These are phyloP conservation scores for Seira sanloemensis DNA, from an alignment of 2,888 invertebrate genomes.

Conservation along the genomic window DNA sequence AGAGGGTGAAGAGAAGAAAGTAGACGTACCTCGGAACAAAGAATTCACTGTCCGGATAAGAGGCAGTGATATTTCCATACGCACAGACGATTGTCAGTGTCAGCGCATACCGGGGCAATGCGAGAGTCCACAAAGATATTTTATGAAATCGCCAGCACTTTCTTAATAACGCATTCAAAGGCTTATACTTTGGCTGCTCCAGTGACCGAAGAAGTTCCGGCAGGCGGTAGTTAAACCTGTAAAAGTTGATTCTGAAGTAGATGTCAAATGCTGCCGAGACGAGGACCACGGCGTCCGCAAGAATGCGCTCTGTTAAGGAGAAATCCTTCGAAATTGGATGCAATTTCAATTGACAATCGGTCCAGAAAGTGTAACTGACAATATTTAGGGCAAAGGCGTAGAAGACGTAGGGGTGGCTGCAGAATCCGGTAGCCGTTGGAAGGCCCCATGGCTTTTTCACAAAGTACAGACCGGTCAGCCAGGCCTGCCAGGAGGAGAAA, in stretches of 20 bases:
- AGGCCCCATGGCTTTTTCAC: conserved; percentile 59
- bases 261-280: conserved; percentile 41
- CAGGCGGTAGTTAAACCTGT: conserved; percentile 28
- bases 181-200: conserved; percentile 44
- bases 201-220: conserved; percentile 30
- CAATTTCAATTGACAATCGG: conserved; percentile 49
- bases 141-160: conserved; percentile 55
- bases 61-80: background rate
- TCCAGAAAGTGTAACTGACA: conserved; percentile 47
- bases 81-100: conserved; percentile 31
- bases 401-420: conserved; percentile 49
- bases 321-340: conserved; percentile 17
- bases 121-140: conserved; percentile 33
- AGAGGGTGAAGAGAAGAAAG: conserved; percentile 35
- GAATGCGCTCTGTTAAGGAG: conserved; percentile 30
- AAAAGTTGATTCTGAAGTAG: conserved; percentile 52
- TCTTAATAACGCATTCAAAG: conserved; percentile 17
- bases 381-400: conserved; percentile 41
- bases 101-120: conserved; percentile 37
- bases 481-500: conserved; percentile 59
- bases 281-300: conserved; percentile 50
- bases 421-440: conserved; percentile 55
- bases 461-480: conserved; percentile 54
- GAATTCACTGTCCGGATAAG: conserved; percentile 22
- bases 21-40: conserved; percentile 43